Evolutionary conservation across 2,888 invertebrate species (phyloP).

Genomic region (Odiellus spinosus): DNA sequence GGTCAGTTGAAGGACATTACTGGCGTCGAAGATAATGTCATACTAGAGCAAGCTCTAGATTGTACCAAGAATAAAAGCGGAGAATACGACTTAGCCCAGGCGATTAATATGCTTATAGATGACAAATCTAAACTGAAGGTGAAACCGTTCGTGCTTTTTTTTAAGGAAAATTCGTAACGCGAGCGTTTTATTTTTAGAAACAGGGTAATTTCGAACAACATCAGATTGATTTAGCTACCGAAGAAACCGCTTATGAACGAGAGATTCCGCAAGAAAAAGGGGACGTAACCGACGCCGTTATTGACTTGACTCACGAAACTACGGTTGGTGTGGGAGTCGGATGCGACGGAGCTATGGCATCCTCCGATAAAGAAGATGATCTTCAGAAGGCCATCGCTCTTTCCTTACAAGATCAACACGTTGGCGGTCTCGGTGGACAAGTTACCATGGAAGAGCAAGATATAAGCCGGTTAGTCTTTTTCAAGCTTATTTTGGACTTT

Average conservation of each 20-base stretch:
- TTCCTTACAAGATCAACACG: constrained; percentile 30
- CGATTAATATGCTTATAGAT: constrained; percentile 26
- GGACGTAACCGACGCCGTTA: constrained; percentile 15
- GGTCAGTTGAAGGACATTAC: constrained; percentile 20
- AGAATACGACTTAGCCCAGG: constrained; percentile 27
- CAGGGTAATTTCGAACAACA: constrained; percentile 13
- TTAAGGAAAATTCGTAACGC: neutral
- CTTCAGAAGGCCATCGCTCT: constrained; percentile 33
- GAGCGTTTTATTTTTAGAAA: neutral
- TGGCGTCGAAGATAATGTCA: constrained; percentile 23
- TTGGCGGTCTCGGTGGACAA: constrained; percentile 29
- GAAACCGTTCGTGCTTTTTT: too few relatives aligned
- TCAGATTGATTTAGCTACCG: constrained; percentile 12
- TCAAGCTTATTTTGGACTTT: constrained; percentile 1
- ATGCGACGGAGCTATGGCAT: too few relatives aligned
- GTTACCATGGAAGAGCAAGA: constrained; percentile 31
- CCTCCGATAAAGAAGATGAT: constrained; percentile 23
- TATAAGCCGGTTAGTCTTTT: constrained; percentile 27
- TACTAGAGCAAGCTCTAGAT: constrained; percentile 25
- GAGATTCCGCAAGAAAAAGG: neutral
- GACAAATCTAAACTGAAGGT: constrained; percentile 13
- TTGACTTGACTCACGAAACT: constrained; percentile 23
- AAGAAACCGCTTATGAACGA: neutral
- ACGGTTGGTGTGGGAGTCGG: constrained; percentile 4
- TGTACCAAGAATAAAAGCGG: constrained; percentile 27